Base-by-base conservation (phyloP, 1,140 invertebrate species). In the Oryctes rhinoceros region DNA sequence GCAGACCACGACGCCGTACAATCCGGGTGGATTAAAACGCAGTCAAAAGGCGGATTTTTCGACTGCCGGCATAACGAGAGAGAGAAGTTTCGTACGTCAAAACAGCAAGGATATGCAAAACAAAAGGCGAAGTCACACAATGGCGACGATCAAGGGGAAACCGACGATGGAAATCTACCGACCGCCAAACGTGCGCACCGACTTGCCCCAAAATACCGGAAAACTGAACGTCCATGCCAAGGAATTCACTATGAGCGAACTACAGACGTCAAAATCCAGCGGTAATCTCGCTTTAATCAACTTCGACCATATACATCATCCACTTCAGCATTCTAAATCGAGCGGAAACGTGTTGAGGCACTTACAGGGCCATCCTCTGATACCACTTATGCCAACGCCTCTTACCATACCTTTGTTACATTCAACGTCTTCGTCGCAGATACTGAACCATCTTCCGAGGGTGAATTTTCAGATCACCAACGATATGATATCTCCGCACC, bases 131-230 rank as follows among this genome's bases (percentile, higher is more conserved):
- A 89, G 90, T 83, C 91, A 90, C 85, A 90, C 91, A 84, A 88
- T 91, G 81, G 88, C 89, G 30, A 90, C 90, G 77, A 87, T 89
- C 10, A 90, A 91, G 85, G 91, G 90, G 75, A 96, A 96, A 88
- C 95, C 95, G 6, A 94, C 94, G 30, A 91, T 96, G 87, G 94
- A 96, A 90, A 95, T 96, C 84, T 96, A 96, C 87, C 91, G 95
- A 85, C 95, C 95, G 24, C 95, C 95, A 87, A 96, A 95, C 94
- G 89, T 90, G 88, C 89, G 85, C 48, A 86, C 84, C 1, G 86
- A 87, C 81, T 30, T 86, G 13, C 82, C 83, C 81, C 48, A 79
- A 83, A 78, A 85, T 82, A 76, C 82, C 85, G 82, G 82, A 80
- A 92, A 93, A 89, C 89, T 95, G 83, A 95, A 96, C 87, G 94